Percentiles rank a stretch among this genome's conserved stretches.
These are phyloP conservation scores for Sipha flava DNA, from an alignment of 1,140 invertebrate genomes.

Conservation along the genomic window DNA sequence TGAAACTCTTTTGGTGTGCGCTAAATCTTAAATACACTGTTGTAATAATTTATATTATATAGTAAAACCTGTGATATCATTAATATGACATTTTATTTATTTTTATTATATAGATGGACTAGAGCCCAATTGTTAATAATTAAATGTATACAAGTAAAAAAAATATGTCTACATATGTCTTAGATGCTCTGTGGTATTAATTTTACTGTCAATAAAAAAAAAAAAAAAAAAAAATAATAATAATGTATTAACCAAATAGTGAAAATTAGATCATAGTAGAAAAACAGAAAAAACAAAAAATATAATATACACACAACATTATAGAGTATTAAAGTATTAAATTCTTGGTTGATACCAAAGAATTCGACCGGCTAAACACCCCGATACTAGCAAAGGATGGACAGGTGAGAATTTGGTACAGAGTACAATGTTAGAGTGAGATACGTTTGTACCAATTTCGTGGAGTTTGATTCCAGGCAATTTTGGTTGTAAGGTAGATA, in stretches of 20 bases:
- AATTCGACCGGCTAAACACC: slow-evolving; percentile 76
- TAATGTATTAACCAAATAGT: not conserved
- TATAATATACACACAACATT: not conserved
- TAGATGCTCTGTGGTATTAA: not conserved
- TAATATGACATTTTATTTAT: too few relatives aligned
- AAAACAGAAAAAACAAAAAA: not conserved
- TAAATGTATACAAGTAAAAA: not conserved
- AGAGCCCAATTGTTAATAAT: too few relatives aligned
- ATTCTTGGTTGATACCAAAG: slow-evolving; percentile 79
- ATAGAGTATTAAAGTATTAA: slow-evolving; percentile 41
- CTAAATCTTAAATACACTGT: not conserved
- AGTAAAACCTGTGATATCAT: too few relatives aligned
- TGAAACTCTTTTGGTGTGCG: not conserved
- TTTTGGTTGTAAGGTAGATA: slow-evolving; percentile 57
- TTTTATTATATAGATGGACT: too few relatives aligned
- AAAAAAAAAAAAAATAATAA: not conserved
- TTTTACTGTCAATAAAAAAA: not conserved
- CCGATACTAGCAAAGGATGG: slow-evolving; percentile 75
- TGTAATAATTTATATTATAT: too few relatives aligned
- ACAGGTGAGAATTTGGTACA: slow-evolving; percentile 83
- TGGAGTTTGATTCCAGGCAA: slow-evolving; percentile 46
- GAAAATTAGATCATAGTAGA: not conserved
- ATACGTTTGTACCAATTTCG: slow-evolving; percentile 60
- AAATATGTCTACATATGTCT: not conserved
- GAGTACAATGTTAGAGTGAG: slow-evolving; percentile 76